Evolutionary conservation across 2,797 vertebrate species (phyloP).

Genomic region (Xyrichtys novacula): DNA sequence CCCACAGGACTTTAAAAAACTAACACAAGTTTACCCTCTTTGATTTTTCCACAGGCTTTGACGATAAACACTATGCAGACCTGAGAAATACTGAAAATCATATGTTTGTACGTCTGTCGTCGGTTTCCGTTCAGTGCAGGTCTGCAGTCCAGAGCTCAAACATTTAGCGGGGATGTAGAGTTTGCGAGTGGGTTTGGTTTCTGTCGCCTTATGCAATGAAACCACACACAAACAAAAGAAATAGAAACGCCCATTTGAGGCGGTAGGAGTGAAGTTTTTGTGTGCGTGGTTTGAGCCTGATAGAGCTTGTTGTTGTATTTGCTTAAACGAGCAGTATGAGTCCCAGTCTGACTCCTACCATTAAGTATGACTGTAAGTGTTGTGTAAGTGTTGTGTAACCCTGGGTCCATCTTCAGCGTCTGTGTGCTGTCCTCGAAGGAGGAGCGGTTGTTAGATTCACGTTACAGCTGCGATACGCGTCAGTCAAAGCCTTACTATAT

Average conservation of each 20-base stretch:
- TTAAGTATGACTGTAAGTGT: conserved; percentile 73
- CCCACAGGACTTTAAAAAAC: conserved; percentile 66
- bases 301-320: conserved; percentile 65
- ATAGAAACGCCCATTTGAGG: conserved; percentile 60
- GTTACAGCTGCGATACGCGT: conserved; percentile 66
- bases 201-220: conserved; percentile 63
- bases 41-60: conserved; percentile 69
- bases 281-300: conserved; percentile 60
- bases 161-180: conserved; percentile 65
- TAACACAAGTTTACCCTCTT: conserved; percentile 53
- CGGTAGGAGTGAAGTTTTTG: conserved; percentile 61
- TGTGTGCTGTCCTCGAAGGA: conserved; percentile 72
- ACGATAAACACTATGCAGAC: conserved; percentile 80
- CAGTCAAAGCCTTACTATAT: conserved; percentile 77
- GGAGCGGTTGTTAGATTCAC: conserved; percentile 63
- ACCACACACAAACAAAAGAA: conserved; percentile 45
- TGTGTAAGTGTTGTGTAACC: conserved; percentile 74
- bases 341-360: conserved; percentile 56
- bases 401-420: conserved; percentile 63
- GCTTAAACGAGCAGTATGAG: conserved; percentile 57
- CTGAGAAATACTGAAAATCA: conserved; percentile 56
- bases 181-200: conserved; percentile 69
- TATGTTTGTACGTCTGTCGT: conserved; percentile 46
- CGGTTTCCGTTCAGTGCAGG: conserved; percentile 53
- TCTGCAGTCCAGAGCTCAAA: conserved; percentile 60